Evolutionary conservation across 2,113 vertebrate species (phyloP).

Genomic region (Esox niger): DNA sequence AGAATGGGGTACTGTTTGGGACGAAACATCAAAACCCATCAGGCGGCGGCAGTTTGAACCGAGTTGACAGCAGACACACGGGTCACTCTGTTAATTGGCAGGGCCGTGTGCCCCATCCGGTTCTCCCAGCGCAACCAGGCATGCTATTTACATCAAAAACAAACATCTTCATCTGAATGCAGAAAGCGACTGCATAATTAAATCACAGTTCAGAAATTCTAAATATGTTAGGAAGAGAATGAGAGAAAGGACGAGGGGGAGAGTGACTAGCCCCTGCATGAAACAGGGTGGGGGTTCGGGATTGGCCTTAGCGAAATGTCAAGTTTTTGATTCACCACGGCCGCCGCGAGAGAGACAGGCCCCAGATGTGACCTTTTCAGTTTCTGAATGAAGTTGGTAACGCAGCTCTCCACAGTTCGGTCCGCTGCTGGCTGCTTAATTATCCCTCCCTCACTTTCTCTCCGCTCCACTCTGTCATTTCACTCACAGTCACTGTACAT

Average conservation of each 20-base stretch:
- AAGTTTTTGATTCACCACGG: not conserved
- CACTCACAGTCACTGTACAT: not conserved
- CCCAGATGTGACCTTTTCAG: conserved; percentile 27
- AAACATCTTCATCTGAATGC: conserved; percentile 9
- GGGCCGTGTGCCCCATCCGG: not conserved
- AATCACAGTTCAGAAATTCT: conserved; percentile 11
- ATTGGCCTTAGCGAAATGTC: not conserved
- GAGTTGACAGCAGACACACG: conserved; percentile 20
- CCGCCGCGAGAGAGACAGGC: not conserved
- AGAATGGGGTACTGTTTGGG: too few relatives aligned
- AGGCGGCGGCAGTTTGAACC: conserved; percentile 1
- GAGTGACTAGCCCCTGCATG: too few relatives aligned
- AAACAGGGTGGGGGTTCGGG: too few relatives aligned
- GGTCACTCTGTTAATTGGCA: conserved; percentile 31
- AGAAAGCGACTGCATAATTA: conserved; percentile 7
- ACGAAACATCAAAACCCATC: too few relatives aligned
- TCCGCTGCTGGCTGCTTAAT: conserved; percentile 43
- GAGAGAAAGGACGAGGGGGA: too few relatives aligned
- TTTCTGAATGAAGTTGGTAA: conserved; percentile 28
- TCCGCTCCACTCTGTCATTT: not conserved
- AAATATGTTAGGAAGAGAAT: not conserved
- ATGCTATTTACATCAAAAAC: conserved; percentile 11
- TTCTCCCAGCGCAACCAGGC: too few relatives aligned
- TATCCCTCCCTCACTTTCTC: conserved; percentile 14
- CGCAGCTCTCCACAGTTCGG: conserved; percentile 11